Evolutionary conservation across 2,797 vertebrate genomes (phyloP).

Genomic region (Mustela erminea): DNA sequence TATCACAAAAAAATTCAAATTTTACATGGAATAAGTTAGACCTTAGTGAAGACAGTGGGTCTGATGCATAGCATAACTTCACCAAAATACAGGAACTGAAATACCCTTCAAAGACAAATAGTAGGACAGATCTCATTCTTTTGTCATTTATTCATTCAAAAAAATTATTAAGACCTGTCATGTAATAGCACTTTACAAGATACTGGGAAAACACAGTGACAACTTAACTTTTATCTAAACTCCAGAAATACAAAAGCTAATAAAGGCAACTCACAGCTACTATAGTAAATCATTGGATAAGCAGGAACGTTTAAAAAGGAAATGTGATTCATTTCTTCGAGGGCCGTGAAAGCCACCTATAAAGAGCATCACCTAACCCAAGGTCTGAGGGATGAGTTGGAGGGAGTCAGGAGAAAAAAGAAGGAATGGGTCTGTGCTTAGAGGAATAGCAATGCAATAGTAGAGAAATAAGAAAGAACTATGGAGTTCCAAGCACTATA

Average conservation of each 20-base stretch:
- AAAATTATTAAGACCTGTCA: neutral
- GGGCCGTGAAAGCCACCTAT: neutral
- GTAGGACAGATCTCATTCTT: neutral
- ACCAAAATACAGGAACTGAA: neutral
- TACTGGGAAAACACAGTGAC: neutral
- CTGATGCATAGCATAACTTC: neutral
- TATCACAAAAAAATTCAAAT: slow-evolving; percentile 21
- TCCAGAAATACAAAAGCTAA: neutral
- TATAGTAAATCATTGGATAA: neutral
- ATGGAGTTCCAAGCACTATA: neutral
- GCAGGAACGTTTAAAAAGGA: neutral
- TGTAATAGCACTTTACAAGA: neutral
- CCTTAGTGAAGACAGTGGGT: neutral
- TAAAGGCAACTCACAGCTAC: neutral
- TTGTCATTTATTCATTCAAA: neutral
- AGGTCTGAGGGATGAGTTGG: neutral
- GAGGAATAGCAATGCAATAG: neutral
- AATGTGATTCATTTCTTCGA: neutral
- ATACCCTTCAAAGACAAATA: neutral
- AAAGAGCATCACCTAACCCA: neutral
- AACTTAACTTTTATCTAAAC: neutral
- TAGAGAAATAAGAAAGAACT: neutral
- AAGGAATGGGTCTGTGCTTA: neutral
- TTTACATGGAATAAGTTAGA: slow-evolving; percentile 33
- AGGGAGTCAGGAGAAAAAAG: neutral